Base-by-base conservation (phyloP, 2,113 vertebrate species). In the Crotalus viridis region DNA sequence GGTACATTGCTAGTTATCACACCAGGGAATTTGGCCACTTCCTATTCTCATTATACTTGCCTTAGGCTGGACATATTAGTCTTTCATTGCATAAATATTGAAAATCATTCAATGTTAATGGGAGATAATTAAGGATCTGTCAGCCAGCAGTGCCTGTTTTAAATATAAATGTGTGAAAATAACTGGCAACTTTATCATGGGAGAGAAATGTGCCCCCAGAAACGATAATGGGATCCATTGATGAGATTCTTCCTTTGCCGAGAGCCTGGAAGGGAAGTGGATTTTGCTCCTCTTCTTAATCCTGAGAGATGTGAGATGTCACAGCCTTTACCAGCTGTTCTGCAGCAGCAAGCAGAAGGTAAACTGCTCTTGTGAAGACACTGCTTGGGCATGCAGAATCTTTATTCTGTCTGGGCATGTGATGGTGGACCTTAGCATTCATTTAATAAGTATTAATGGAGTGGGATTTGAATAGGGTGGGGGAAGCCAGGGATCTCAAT, bases 11-110 rank as follows among this genome's bases (percentile, higher is more conserved):
- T 85, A 64, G 86, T 9, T 21, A 43, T 52, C 19, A 33, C 51
- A 54, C 81, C 10, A 88, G 91, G 93, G 87, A 91, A 61, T 39
- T 43, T 92, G 89, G 26, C 51, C 51, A 86, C 46, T 85, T 51
- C 26, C 54, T 26, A n/a, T 51, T 39, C 13, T 74, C 57, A 69
- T 88, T 93, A 90, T 74, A 56, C 87, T 88, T 90, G 85, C 89
- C 51, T 88, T 74, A 90, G 92, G 92, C 89, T 33, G 48, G 57
- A 89, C 81, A 74, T 74, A 91, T 93, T 90, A 93, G 55, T 87
- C 51, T 90, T 89, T 88, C 89, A 90, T 87, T 93, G 92, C 85
- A 93, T 90, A 91, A 93, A 93, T 93, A 93, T 74, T 93, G 89
- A 87, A 91, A 93, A 88, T 88, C 89, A 56, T 48, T 90, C 89